These are phyloP conservation scores for Peribatodes rhomboidaria DNA, from an alignment of 2,888 invertebrate genomes.

Conservation along the genomic window DNA sequence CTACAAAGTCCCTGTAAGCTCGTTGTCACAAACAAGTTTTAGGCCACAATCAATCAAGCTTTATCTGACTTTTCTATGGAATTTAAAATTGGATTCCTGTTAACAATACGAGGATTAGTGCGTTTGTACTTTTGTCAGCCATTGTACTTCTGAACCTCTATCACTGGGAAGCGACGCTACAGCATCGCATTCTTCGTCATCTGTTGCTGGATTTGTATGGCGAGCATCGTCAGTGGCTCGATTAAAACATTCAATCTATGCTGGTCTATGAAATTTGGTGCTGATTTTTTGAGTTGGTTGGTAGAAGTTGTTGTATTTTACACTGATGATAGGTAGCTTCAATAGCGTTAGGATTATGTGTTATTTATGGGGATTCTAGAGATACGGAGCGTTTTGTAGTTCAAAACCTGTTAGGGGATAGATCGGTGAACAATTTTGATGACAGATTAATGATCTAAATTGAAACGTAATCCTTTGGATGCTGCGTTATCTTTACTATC, in stretches of 20 bases:
- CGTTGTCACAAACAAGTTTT: slow-evolving; percentile 67
- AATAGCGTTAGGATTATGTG: slow-evolving; percentile 73
- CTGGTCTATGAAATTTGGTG: slow-evolving; percentile 24
- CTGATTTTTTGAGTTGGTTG: slow-evolving; percentile 33
- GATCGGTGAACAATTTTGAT: slow-evolving; percentile 53
- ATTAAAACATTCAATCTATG: slow-evolving; percentile 51
- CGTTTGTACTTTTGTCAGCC: slow-evolving; percentile 70
- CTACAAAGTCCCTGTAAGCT: slow-evolving; percentile 55
- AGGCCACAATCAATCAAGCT: slow-evolving; percentile 82
- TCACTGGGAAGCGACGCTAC: slow-evolving; percentile 27
- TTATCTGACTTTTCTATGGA: slow-evolving; percentile 76
- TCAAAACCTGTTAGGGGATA: slow-evolving; percentile 54
- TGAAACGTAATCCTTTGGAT: slow-evolving; percentile 38
- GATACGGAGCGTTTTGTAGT: slow-evolving; percentile 66
- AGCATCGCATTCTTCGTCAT: slow-evolving; percentile 32
- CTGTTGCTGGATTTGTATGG: slow-evolving; percentile 45
- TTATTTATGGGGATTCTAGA: slow-evolving; percentile 73
- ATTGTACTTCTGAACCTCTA: slow-evolving; percentile 52
- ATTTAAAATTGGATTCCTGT: slow-evolving; percentile 84
- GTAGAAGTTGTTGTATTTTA: slow-evolving; percentile 64
- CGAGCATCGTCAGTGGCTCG: slow-evolving; percentile 3
- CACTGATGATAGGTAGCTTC: slow-evolving; percentile 66
- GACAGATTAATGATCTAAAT: slow-evolving; percentile 54
- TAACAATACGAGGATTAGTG: slow-evolving; percentile 83
- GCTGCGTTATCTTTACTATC: slow-evolving; percentile 10